Conservation (phyloP, 2,888 invertebrate genomes). For the Epirrhoe tristata region DNA sequence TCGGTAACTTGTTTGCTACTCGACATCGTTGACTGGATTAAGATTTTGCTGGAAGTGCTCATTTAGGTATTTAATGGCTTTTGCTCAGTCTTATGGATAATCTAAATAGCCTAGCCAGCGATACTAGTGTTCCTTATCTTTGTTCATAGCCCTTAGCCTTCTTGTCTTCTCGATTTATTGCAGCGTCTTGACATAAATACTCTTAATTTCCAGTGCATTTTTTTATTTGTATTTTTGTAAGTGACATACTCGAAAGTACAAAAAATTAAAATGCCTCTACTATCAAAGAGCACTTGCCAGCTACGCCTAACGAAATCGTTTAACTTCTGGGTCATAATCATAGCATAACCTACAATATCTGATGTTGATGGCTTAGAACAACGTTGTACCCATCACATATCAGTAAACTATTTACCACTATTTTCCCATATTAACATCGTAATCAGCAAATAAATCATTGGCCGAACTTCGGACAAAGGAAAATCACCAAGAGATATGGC, state of each 20-base stretch:
- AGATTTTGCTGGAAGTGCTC: constrained; percentile 22
- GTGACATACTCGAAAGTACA: too few relatives aligned
- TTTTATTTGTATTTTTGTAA: background rate
- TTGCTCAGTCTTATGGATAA: background rate
- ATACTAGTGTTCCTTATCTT: background rate
- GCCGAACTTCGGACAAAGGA: constrained; percentile 26
- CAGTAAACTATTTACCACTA: background rate
- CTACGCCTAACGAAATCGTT: too few relatives aligned
- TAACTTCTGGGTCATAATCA: too few relatives aligned
- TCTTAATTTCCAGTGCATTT: background rate
- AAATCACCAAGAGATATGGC: constrained; percentile 20
- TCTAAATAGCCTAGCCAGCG: background rate
- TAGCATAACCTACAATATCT: too few relatives aligned
- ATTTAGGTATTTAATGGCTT: constrained; percentile 16
- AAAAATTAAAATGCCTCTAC: too few relatives aligned
- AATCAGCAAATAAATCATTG: constrained; percentile 27
- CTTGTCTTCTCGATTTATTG: background rate
- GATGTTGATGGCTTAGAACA: background rate
- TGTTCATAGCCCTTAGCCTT: background rate
- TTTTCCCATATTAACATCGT: constrained; percentile 24
- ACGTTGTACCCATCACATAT: background rate
- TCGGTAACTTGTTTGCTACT: constrained; percentile 19
- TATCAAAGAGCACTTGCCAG: too few relatives aligned
- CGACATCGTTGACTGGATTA: constrained; percentile 24
- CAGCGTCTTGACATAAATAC: background rate